A percentile compares a stretch with the other conserved stretches of the same genome.
Conservation (phyloP, 2,797 vertebrate genomes). For the Fratercula arctica region DNA sequence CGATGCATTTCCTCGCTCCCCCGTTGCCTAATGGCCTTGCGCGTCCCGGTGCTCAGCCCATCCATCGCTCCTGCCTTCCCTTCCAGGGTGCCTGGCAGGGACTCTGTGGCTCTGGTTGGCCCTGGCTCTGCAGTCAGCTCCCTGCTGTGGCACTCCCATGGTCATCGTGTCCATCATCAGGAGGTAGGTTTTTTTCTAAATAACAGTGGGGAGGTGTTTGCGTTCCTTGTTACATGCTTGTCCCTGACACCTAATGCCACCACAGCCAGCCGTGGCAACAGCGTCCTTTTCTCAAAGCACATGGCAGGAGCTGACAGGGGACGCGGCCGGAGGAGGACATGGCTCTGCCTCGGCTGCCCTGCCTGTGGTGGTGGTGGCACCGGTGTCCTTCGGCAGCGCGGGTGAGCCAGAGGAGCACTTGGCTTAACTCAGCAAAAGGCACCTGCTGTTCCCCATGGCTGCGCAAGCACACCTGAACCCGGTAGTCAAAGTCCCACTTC, state of each 20-base stretch:
- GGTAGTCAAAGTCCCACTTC: neutral
- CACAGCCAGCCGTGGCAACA: neutral
- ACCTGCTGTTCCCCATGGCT: neutral
- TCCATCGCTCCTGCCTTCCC: neutral
- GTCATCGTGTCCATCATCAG: neutral
- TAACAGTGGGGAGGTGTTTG: fast-evolving
- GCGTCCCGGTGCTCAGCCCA: neutral
- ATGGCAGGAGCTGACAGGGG: fast-evolving
- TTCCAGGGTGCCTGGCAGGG: neutral
- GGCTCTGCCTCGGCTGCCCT: neutral
- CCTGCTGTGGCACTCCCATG: fast-evolving
- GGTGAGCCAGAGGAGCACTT: neutral
- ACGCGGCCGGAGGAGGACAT: neutral
- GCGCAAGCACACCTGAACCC: fast-evolving
- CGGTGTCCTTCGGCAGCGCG: neutral
- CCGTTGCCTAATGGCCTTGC: neutral
- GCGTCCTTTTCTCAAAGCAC: neutral
- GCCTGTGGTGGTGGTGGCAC: neutral
- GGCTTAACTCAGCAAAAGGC: neutral
- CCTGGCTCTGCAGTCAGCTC: fast-evolving
- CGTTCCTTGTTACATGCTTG: fast-evolving
- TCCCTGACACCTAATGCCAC: neutral
- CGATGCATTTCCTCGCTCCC: fast-evolving
- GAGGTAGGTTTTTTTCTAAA: neutral
- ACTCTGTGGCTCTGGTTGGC: neutral